Conservation (phyloP, 1,140 invertebrate genomes). For the Drosophila auraria region DNA sequence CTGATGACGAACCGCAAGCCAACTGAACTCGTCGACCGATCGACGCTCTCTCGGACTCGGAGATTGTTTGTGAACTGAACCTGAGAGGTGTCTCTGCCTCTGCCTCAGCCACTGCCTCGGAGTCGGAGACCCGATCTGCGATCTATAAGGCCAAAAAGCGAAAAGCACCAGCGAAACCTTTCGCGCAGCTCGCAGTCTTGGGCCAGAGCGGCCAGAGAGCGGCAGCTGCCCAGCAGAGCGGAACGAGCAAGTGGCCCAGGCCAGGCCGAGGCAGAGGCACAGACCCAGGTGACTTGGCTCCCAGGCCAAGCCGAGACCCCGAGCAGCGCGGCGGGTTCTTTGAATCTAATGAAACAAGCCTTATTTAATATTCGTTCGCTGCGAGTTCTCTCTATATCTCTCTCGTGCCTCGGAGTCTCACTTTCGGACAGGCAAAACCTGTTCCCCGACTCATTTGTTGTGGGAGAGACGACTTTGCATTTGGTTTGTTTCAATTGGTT, state of each 20-base stretch:
- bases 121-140: slow-evolving; percentile 47
- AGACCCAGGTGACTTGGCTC: too few relatives aligned
- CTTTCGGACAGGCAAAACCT: slow-evolving; percentile 59
- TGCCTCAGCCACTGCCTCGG: slow-evolving; percentile 3
- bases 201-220: slow-evolving; percentile 53
- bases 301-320: slow-evolving; percentile 12
- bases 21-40: slow-evolving; percentile 64
- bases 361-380: slow-evolving; percentile 75
- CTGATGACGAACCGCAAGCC: slow-evolving; percentile 79
- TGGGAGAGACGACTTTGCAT: slow-evolving; percentile 81
- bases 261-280: slow-evolving; percentile 5
- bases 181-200: slow-evolving; percentile 76
- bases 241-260: slow-evolving; percentile 54
- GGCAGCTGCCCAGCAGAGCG: slow-evolving; percentile 78
- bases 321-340: slow-evolving; percentile 71
- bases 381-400: slow-evolving; percentile 4
- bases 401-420: slow-evolving; percentile 23
- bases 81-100: slow-evolving; percentile 44
- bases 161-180: slow-evolving; percentile 69
- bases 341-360: slow-evolving; percentile 78
- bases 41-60: slow-evolving; percentile 33
- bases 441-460: slow-evolving; percentile 75
- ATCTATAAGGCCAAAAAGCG: slow-evolving; percentile 72
- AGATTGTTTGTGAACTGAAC: slow-evolving; percentile 47
- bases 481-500: slow-evolving; percentile 82